These are phyloP conservation scores for Notamacropus eugenii DNA, from an alignment of 2,797 vertebrate species.

Conservation along the genomic window DNA sequence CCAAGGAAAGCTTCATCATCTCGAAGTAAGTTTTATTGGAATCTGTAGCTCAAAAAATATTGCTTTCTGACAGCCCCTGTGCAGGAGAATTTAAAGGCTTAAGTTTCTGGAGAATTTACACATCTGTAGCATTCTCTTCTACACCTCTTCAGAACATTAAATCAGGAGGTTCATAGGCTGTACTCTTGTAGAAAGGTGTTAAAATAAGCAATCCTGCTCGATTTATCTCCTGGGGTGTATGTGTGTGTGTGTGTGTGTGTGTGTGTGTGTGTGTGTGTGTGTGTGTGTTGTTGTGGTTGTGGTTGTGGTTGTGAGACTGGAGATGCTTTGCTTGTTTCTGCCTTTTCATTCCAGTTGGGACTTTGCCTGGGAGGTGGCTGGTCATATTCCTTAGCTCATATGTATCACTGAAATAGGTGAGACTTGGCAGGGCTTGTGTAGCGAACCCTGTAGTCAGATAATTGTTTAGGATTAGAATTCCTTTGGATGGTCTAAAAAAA, in stretches of 20 bases:
- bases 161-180: constrained; percentile 18
- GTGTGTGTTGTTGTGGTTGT: neutral
- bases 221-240: neutral
- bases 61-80: constrained; percentile 54
- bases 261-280: neutral
- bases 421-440: neutral
- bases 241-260: neutral
- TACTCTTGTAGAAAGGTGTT: constrained; percentile 12
- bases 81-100: constrained; percentile 74
- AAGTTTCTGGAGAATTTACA: constrained; percentile 70
- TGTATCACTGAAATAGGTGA: neutral
- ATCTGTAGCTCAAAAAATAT: constrained; percentile 82
- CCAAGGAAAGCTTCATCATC: constrained; percentile 72
- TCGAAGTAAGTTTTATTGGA: constrained; percentile 80
- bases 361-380: neutral
- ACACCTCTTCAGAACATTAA: constrained; percentile 52
- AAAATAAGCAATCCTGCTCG: neutral
- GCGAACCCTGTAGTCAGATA: neutral
- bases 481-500: neutral
- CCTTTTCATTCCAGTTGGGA: neutral
- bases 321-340: neutral
- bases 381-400: neutral
- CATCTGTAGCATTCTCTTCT: constrained; percentile 60
- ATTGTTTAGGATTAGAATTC: neutral
- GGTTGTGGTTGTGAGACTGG: neutral